A percentile compares a stretch with the other conserved stretches of the same genome.
Evolutionary conservation across 1,140 invertebrate genomes (phyloP).

Genomic region (Arctopsyche grandis): DNA sequence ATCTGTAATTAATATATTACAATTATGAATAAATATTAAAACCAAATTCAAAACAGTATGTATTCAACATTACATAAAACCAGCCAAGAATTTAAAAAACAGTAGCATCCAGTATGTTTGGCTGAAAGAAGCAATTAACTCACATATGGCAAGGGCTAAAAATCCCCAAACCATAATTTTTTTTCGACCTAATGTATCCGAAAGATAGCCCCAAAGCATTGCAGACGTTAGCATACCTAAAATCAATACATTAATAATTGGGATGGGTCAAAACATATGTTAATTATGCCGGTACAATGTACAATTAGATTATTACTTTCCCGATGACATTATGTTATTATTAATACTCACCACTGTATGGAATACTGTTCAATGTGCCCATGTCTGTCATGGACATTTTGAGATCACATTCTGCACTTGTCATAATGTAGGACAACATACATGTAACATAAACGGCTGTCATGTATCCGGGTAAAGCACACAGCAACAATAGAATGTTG

Average conservation of each 20-base stretch:
- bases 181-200: constrained; percentile 79
- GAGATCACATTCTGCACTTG: constrained; percentile 77
- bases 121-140: constrained; percentile 73
- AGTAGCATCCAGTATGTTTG: constrained; percentile 78
- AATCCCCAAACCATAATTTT: constrained; percentile 78
- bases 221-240: constrained; percentile 84
- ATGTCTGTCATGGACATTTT: constrained; percentile 72
- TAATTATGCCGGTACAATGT: no score
- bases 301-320: no score
- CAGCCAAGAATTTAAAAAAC: constrained; percentile 79
- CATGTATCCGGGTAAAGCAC: constrained; percentile 72
- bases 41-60: constrained; percentile 32
- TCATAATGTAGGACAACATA: constrained; percentile 75
- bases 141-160: constrained; percentile 75
- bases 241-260: no score
- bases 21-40: background rate
- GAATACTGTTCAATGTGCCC: constrained; percentile 73
- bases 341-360: constrained; percentile 70
- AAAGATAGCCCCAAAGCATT: constrained; percentile 83
- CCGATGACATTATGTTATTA: no score
- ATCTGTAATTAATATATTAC: no score
- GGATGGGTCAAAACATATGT: no score
- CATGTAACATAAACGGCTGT: constrained; percentile 71
- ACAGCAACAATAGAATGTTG: constrained; percentile 71
- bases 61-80: constrained; percentile 73